Base-by-base conservation (phyloP, 2,113 vertebrate genomes). In the Pituophis catenifer region DNA sequence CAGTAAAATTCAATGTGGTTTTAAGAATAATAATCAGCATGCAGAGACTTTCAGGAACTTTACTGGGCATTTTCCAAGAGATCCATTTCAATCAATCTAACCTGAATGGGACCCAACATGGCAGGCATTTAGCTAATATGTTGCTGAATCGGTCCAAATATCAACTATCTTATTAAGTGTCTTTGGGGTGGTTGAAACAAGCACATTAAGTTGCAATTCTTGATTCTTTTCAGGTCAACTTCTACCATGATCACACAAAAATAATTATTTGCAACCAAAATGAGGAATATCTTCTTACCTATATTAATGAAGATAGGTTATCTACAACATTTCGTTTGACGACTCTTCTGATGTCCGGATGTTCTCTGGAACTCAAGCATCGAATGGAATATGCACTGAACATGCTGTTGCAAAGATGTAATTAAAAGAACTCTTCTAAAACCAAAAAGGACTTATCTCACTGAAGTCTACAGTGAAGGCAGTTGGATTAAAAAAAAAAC, bases 181-280 rank as follows among this genome's bases (percentile, higher is more conserved):
- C 17, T 12, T 11, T 17, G 24, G 44, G 19, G 2, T 50, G 86
- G 54, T 11, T 65, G 89, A 86, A 54, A 7, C 65, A 5, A 29
- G 92, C 59, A 26, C 26, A 59, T 23, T 88, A 8, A 93, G 93
- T 94, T 5, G 5, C 24, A 89, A 1, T 21, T 24, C 0, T 0
- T 89, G 88, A 96, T 44, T 96, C 94, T 95, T 92, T 95, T 93
- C 92, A 99, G 99, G 99, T 99, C 91, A 99, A 99, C 95, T 99
- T 99, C 96, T 99, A 99, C 95, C 99, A 99, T 0, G 99, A 99
- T 96, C 99, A 99, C 97, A 99, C 99, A 0, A 99, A 99, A 97
- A 98, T 99, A 88, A 99, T 99, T 87, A 98, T 99, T 94, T 99
- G 99, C 93, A 99, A 97, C 97, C 98, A 99, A 95, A 98, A 94